Evolutionary conservation across 2,888 invertebrate species (phyloP), one percentile per base, ranked within the genome.

Genomic region (Dynastes grantii): DNA sequence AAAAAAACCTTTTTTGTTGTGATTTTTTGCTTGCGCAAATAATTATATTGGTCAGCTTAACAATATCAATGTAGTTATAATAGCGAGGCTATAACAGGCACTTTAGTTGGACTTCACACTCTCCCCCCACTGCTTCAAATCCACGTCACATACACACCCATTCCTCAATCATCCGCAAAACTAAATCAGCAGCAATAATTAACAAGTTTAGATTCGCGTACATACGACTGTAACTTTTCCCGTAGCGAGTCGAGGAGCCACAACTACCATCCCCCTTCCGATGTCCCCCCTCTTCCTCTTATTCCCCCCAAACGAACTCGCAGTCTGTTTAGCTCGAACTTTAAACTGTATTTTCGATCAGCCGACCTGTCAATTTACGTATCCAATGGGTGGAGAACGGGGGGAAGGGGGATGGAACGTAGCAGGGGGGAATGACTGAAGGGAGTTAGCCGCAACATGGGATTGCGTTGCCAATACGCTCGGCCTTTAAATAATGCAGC

Each of bases 401-500:
- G 45, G 8, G 45, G 2, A 11, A 8, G 8, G 8, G 45, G 45
- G 45, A 45, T 2, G 45, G 32, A 37, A 37, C 11, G 11, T 45
- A 45, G 45, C 11, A 45, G 45, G 11, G 16, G 55, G 16, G 22
- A 16, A 22, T 22, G 8, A 8, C 22, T n/a, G 55, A 16, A 58
- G 55, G 22, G 32, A 61, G 70, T 61, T 27, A 45, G 64, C 45
- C 64, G 64, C 75, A 70, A 32, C 64, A 49, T 49, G 53, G 61
- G 71, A 51, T 51, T 61, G 37, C 29, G 8, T 37, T 49, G 76
- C 63, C 76, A 49, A 27, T 40, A 58, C 68, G 65, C 65, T 29
- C 61, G 8, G 53, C 76, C 64, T 45, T 79, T 81, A 81, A 82
- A 81, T 81, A 82, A 82, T 82, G 81, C 80, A 80, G 78, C 81